Conservation (phyloP, 1,140 invertebrate species). For the Hycleus phaleratus region DNA sequence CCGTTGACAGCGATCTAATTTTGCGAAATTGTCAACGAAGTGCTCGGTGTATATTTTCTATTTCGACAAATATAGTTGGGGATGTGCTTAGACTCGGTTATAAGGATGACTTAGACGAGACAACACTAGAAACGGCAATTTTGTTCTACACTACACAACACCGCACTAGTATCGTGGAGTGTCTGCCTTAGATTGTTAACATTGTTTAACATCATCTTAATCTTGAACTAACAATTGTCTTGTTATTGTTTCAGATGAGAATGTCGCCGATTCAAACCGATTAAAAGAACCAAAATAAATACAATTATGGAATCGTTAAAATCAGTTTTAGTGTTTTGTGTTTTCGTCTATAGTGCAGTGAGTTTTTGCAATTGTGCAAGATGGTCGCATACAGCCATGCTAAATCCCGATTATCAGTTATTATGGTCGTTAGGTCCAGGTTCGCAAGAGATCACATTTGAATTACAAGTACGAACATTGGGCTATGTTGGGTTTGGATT, state of each 20-base stretch:
- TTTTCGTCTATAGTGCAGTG: slow-evolving; percentile 23
- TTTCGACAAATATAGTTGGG: too few species aligned
- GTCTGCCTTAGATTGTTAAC: too few species aligned
- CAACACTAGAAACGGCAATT: too few species aligned
- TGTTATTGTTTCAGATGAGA: slow-evolving; percentile 4
- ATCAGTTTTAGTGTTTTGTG: slow-evolving; percentile 32
- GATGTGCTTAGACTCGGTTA: too few species aligned
- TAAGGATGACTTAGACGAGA: too few species aligned
- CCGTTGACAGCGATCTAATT: too few species aligned
- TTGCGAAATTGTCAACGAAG: too few species aligned
- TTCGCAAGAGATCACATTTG: slow-evolving; percentile 61
- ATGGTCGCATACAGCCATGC: slow-evolving; percentile 39
- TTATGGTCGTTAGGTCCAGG: slow-evolving; percentile 39
- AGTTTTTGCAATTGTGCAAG: slow-evolving; percentile 26
- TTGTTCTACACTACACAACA: too few species aligned
- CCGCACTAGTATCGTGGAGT: too few species aligned
- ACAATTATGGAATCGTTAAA: slow-evolving; percentile 25
- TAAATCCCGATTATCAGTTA: slow-evolving; percentile 38
- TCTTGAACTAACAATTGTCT: background rate
- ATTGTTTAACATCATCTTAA: too few species aligned
- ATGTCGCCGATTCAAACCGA: background rate
- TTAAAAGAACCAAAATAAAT: background rate
- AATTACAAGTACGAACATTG: slow-evolving; percentile 68
- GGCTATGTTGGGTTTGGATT: slow-evolving; percentile 78
- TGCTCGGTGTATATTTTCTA: too few species aligned